These are phyloP conservation scores for Pampus argenteus DNA, from an alignment of 2,797 vertebrate species.

Conservation along the genomic window DNA sequence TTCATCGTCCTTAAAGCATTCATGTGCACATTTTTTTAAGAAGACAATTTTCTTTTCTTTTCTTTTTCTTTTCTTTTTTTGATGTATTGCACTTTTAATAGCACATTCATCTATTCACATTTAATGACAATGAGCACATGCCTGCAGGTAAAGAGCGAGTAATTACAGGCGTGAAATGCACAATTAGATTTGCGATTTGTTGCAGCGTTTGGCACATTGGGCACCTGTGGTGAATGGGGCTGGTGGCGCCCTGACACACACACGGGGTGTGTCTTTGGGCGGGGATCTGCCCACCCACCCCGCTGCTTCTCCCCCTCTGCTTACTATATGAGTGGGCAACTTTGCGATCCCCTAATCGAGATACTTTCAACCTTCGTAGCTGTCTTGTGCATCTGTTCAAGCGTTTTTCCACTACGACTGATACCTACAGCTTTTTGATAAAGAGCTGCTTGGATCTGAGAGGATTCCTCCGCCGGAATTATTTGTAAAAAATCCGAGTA, in stretches of 20 bases:
- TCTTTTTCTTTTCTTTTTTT: no score
- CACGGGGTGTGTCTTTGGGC: slow-evolving; percentile 75
- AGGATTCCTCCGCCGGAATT: slow-evolving; percentile 12
- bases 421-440: background rate
- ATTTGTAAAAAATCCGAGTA: background rate
- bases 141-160: background rate
- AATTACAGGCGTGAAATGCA: slow-evolving; percentile 51
- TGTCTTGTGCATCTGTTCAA: background rate
- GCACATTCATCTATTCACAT: background rate
- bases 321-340: slow-evolving; percentile 75
- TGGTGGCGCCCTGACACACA: slow-evolving; percentile 40
- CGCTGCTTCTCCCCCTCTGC: slow-evolving; percentile 45
- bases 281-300: slow-evolving; percentile 68
- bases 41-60: no score
- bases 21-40: background rate
- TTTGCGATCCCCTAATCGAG: slow-evolving; percentile 12
- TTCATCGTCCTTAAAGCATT: background rate
- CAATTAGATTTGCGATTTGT: slow-evolving; percentile 43
- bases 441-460: background rate
- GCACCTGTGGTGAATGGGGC: slow-evolving; percentile 68
- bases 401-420: background rate
- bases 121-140: background rate
- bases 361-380: background rate
- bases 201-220: slow-evolving; percentile 51
- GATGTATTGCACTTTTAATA: background rate